These are phyloP conservation scores for Sebastes paucispinis DNA, from an alignment of 2,797 vertebrate species.

Conservation along the genomic window DNA sequence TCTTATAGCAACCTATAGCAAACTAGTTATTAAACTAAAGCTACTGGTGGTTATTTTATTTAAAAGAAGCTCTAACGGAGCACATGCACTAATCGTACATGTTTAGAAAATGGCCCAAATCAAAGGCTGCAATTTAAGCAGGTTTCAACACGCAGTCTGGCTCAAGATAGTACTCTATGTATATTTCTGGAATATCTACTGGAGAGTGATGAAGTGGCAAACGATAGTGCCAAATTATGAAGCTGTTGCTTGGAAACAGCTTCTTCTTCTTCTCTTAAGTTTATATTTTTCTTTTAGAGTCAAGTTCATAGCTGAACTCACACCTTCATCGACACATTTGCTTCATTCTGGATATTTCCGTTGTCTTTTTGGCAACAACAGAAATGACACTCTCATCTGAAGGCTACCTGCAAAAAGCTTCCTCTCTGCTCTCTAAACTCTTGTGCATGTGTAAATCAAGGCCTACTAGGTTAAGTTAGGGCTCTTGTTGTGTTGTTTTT, in stretches of 20 bases:
- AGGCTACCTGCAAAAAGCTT: conserved; percentile 31
- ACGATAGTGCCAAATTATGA: conserved; percentile 27
- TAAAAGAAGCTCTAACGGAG: neutral
- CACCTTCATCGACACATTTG: conserved; percentile 11
- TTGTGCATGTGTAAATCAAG: conserved; percentile 42
- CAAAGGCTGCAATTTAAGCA: neutral
- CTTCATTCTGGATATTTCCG: conserved; percentile 10
- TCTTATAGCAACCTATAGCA: neutral
- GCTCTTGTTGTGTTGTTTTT: conserved; percentile 26
- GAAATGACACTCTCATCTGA: neutral
- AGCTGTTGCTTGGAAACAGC: conserved; percentile 58
- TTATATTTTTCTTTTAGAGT: conserved; percentile 15
- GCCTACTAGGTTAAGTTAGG: neutral
- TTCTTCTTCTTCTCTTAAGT: conserved; percentile 33
- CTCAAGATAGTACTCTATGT: neutral
- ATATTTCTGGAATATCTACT: conserved; percentile 36
- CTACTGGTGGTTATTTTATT: neutral
- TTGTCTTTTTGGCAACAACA: conserved; percentile 12
- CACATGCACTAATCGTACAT: neutral
- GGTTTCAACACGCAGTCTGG: neutral
- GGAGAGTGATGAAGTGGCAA: conserved; percentile 67
- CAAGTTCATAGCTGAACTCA: conserved; percentile 7
- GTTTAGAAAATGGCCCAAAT: neutral
- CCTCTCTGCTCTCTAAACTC: conserved; percentile 5
- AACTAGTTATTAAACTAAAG: neutral